Evolutionary conservation across 2,888 invertebrate genomes (phyloP), one percentile per base, ranked within the genome.

Genomic region (Sminthurides aquaticus): DNA sequence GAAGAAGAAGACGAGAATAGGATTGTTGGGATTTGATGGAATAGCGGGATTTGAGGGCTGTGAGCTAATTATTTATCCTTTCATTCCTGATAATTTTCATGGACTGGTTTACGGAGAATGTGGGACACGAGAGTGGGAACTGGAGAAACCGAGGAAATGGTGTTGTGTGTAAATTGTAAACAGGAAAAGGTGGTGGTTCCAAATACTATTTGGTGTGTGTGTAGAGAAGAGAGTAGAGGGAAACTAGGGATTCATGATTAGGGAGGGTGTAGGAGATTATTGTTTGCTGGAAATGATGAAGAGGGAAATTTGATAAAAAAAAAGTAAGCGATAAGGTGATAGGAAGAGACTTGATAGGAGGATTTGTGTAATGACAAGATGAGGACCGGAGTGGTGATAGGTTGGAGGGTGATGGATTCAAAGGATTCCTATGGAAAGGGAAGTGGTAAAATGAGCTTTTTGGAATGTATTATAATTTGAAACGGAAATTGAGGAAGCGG

Each of bases 401-500:
- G 8, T 43, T 18, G 11, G 18, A 43, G 43, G 11, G 43, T 11
- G 18, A 43, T 43, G 43, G 43, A 43, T 43, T 43, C 43, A n/a
- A n/a, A n/a, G n/a, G n/a, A n/a, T n/a, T n/a, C 18, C 43, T 43
- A 18, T 43, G 8, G 43, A 43, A 8, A 18, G 18, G 43, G 43
- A 43, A 11, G 43, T 11, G 11, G 18, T 43, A 11, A 11, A 11
- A 11, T 8, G 43, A 8, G 43, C 11, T 43, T 8, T 28, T 49
- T 27, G 26, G 26, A 27, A 3, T 20, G 28, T 2, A 52, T 25
- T 34, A 27, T 27, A 34, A 26, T 60, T 5, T 24, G 49, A 52
- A 28, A 49, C 48, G 22, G 60, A 2, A 49, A 63, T 57, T 57
- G 25, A 58, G 29, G 24, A 58, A 57, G 22, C 20, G 24, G 48